phyloP scores from a whole-genome alignment of 2,113 vertebrate species.

The Cynopterus brachyotis region DNA sequence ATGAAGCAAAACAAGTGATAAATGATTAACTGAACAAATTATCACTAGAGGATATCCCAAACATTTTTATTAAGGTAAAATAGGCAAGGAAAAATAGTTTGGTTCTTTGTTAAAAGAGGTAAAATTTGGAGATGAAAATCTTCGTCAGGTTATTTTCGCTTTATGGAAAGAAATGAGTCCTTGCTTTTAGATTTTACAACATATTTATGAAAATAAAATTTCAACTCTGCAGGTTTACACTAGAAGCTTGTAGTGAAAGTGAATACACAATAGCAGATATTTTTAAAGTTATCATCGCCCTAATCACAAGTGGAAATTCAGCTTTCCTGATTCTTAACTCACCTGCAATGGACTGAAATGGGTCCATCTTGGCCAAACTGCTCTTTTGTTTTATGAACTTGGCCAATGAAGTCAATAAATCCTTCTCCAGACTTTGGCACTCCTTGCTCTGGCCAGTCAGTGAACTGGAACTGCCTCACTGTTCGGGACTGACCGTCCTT shows the following conservation, averaged over 20 bases:
- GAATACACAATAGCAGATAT: neutral
- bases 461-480: conserved; percentile 99
- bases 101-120: neutral
- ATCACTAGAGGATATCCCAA: neutral
- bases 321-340: conserved; percentile 68
- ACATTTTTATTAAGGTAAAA: neutral
- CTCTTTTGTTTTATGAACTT: conserved; percentile 99
- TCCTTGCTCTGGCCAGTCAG: conserved; percentile 99
- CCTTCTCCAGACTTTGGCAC: conserved; percentile 99
- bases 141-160: neutral
- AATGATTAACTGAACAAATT: neutral
- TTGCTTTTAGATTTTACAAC: neutral
- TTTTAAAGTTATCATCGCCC: neutral
- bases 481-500: conserved; percentile 99
- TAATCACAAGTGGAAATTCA: neutral
- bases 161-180: neutral
- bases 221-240: neutral
- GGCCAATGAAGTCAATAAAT: conserved; percentile 99
- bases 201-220: neutral
- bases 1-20: neutral
- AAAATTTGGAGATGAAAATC: neutral
- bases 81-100: neutral
- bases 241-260: neutral
- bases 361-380: conserved; percentile 99
- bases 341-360: conserved; percentile 99